Percentiles rank a stretch among this genome's conserved stretches.
Conservation (phyloP, 2,888 invertebrate species). For the Lepetodrilus schrolli region DNA sequence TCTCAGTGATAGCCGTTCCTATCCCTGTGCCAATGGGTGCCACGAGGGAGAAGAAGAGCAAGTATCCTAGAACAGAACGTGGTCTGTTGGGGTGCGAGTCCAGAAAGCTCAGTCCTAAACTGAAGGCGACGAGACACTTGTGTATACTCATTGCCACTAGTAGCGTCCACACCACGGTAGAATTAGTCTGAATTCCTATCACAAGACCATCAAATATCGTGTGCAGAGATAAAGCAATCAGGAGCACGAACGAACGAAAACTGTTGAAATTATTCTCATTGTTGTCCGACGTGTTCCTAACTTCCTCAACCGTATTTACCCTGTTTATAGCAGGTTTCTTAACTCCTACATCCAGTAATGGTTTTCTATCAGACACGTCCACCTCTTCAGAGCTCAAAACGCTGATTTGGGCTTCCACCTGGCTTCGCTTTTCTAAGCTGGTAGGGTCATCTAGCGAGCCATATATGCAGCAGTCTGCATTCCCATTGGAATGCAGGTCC, state of each 20-base stretch:
- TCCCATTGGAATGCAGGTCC: neutral
- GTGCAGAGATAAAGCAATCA: slow-evolving; percentile 78
- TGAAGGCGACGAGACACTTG: slow-evolving; percentile 79
- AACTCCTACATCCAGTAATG: too few species aligned
- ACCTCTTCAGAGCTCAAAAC: neutral
- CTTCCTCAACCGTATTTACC: too few species aligned
- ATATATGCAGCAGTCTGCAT: neutral
- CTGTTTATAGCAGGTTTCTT: too few species aligned
- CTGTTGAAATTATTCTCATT: too few species aligned
- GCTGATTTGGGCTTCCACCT: too few species aligned
- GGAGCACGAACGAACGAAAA: slow-evolving; percentile 75
- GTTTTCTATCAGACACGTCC: neutral
- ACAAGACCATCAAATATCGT: slow-evolving; percentile 79
- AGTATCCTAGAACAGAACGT: neutral
- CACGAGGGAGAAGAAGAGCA: slow-evolving; percentile 31
- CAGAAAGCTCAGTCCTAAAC: slow-evolving; percentile 70
- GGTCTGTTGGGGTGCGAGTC: neutral
- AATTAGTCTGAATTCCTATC: slow-evolving; percentile 76
- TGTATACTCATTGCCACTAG: slow-evolving; percentile 77
- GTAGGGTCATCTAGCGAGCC: too few species aligned
- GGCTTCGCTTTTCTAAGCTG: too few species aligned
- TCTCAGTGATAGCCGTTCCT: slow-evolving; percentile 32
- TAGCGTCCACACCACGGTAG: slow-evolving; percentile 61
- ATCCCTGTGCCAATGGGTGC: slow-evolving; percentile 33
- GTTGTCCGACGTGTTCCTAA: too few species aligned